Percentiles rank a stretch among this genome's conserved stretches.
These are phyloP conservation scores for Pogonocichla stellata DNA, from an alignment of 2,113 vertebrate genomes.

Conservation along the genomic window DNA sequence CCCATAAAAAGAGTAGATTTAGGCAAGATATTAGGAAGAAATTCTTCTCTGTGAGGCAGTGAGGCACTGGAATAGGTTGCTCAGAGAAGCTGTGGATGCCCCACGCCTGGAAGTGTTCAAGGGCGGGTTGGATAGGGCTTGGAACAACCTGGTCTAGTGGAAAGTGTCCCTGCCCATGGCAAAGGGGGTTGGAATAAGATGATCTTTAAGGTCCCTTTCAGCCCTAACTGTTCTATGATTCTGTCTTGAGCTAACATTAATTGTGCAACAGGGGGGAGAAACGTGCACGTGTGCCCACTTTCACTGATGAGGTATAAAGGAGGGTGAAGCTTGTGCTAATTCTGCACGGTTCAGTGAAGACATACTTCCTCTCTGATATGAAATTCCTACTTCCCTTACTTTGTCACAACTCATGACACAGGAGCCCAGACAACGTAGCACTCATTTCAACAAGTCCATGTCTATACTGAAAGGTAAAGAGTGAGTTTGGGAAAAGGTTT, in stretches of 20 bases:
- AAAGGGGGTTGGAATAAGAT: not conserved
- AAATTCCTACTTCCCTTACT: not conserved
- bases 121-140: not conserved
- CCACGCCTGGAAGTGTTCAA: not conserved
- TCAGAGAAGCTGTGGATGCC: not conserved
- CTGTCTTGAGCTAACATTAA: not conserved
- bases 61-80: not conserved
- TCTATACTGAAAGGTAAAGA: not conserved
- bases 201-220: not conserved
- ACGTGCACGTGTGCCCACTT: fast-evolving
- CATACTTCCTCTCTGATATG: not conserved
- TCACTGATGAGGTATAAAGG: not conserved
- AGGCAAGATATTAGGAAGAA: not conserved
- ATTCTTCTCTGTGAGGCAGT: not conserved
- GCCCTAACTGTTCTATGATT: not conserved
- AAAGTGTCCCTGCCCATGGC: not conserved
- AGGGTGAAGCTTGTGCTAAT: not conserved
- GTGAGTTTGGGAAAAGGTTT: not conserved
- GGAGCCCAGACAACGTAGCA: not conserved
- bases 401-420: not conserved
- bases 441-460: not conserved
- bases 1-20: not conserved
- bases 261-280: fast-evolving
- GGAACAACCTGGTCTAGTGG: not conserved
- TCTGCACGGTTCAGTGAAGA: not conserved